A percentile compares a stretch with the other conserved stretches of the same genome.
Evolutionary conservation across 2,797 vertebrate species (phyloP).

Genomic region (Gymnoscopelus microlampas): DNA sequence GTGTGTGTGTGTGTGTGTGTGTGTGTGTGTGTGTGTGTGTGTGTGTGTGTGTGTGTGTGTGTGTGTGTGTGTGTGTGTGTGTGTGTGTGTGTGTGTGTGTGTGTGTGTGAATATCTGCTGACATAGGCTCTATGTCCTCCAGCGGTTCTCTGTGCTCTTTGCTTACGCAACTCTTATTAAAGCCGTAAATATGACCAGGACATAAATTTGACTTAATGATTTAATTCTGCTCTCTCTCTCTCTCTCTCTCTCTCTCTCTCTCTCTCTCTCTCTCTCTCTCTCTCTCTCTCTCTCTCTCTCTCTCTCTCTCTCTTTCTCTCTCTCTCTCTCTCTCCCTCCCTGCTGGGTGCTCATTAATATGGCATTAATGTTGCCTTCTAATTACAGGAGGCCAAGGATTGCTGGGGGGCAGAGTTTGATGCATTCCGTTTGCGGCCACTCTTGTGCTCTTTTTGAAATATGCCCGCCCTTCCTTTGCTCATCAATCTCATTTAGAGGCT

Average conservation of each 20-base stretch:
- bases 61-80: slow-evolving; percentile 20
- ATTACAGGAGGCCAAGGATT: slow-evolving; percentile 67
- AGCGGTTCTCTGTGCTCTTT: slow-evolving; percentile 61
- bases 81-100: slow-evolving; percentile 22
- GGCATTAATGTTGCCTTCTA: slow-evolving; percentile 70
- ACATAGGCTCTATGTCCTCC: slow-evolving; percentile 70
- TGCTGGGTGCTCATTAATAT: slow-evolving; percentile 67
- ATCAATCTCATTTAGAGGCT: slow-evolving; percentile 64
- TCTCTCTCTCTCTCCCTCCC: slow-evolving; percentile 8
- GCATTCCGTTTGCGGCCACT: slow-evolving; percentile 57
- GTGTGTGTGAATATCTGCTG: slow-evolving; percentile 75
- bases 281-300: slow-evolving; percentile 2
- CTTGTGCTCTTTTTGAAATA: slow-evolving; percentile 64
- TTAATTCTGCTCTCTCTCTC: slow-evolving; percentile 56
- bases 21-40: slow-evolving; percentile 2
- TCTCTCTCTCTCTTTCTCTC: slow-evolving; percentile 9
- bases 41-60: slow-evolving; percentile 8
- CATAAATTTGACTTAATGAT: slow-evolving; percentile 79
- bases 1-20: slow-evolving; percentile 18
- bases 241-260: slow-evolving; percentile 18
- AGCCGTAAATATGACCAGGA: slow-evolving; percentile 75
- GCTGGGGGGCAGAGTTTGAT: slow-evolving; percentile 64
- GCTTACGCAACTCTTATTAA: slow-evolving; percentile 80
- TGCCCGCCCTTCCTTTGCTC: slow-evolving; percentile 54
- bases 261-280: slow-evolving; percentile 17